Evolutionary conservation across 2,888 invertebrate genomes (phyloP).

Genomic region (Sesamia inferens): DNA sequence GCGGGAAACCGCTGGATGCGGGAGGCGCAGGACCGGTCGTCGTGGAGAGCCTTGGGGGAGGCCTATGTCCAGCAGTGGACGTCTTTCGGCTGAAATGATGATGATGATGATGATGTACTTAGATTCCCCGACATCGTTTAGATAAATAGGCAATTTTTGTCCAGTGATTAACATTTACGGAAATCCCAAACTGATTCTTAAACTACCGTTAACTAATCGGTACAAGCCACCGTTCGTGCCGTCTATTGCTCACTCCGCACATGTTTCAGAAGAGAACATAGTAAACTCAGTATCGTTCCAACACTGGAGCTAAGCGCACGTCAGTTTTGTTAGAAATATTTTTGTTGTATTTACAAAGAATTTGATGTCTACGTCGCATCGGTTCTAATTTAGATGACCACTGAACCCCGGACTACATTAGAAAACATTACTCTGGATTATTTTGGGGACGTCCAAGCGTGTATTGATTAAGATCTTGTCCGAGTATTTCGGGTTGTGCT

Average conservation of each 20-base stretch:
- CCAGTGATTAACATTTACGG: background rate
- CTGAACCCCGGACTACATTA: conserved; percentile 44
- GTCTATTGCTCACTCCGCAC: conserved; percentile 70
- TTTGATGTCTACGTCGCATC: conserved; percentile 28
- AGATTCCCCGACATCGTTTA: background rate
- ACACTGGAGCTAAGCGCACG: conserved; percentile 60
- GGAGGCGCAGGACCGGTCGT: too few species aligned
- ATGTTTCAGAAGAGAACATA: conserved; percentile 65
- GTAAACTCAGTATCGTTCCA: conserved; percentile 72
- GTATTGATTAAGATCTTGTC: conserved; percentile 36
- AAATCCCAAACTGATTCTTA: background rate
- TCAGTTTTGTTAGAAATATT: conserved; percentile 18
- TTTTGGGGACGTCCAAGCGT: conserved; percentile 35
- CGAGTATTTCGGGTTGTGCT: conserved; percentile 56
- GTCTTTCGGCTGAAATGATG: too few species aligned
- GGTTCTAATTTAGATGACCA: conserved; percentile 56
- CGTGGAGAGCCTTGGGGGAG: too few species aligned
- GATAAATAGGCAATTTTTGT: background rate
- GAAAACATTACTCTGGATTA: conserved; percentile 48
- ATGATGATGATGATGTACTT: background rate
- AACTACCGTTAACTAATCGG: conserved; percentile 49
- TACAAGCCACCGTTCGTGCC: conserved; percentile 55
- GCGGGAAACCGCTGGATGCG: too few species aligned
- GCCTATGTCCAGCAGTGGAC: too few species aligned
- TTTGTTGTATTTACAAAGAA: conserved; percentile 30